Conservation (phyloP, 2,113 vertebrate genomes). For the Microtus pennsylvanicus region DNA sequence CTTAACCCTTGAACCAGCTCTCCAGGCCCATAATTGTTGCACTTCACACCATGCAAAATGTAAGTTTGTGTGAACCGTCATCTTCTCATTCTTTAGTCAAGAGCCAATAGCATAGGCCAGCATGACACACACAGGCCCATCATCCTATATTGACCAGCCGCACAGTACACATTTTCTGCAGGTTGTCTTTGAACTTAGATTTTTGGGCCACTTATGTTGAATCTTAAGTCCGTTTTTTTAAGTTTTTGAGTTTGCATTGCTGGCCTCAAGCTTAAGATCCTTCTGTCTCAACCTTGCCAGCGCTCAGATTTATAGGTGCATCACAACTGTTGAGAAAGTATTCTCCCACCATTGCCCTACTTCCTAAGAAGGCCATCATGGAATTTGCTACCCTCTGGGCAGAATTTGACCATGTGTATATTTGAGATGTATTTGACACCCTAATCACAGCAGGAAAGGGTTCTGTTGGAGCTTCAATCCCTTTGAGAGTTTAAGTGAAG, state of each 20-base stretch:
- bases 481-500: background rate
- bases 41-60: background rate
- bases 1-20: background rate
- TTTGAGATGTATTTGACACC: background rate
- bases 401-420: background rate
- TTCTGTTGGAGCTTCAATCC: background rate
- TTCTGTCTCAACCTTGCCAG: no score
- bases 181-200: background rate
- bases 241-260: background rate
- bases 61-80: background rate
- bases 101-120: background rate
- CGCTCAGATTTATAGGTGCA: background rate
- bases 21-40: background rate
- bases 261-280: background rate
- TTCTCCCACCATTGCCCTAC: background rate
- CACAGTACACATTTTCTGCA: background rate
- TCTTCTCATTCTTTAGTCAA: background rate
- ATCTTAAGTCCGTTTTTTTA: background rate
- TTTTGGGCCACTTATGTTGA: background rate
- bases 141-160: background rate
- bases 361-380: background rate
- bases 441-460: background rate
- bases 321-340: background rate
- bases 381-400: background rate
- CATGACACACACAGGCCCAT: no score